Evolutionary conservation across 2,113 vertebrate species (phyloP).

Genomic region (Chaetorhynchus papuensis): DNA sequence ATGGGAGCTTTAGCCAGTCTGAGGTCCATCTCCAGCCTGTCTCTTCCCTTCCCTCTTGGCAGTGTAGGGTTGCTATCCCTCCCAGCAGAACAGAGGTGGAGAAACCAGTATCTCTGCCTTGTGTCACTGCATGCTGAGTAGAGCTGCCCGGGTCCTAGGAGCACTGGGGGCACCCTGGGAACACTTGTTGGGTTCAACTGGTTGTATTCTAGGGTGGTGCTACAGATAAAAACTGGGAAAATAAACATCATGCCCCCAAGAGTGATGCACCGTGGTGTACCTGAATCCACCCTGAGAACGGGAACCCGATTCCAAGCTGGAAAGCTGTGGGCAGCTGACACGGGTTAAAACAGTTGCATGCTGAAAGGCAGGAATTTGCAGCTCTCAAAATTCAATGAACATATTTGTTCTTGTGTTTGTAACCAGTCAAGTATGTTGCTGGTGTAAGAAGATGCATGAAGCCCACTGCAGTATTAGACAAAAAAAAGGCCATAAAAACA

Average conservation of each 20-base stretch:
- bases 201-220: background rate
- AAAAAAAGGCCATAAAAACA: background rate
- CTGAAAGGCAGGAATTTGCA: background rate
- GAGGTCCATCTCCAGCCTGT: background rate
- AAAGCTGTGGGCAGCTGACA: background rate
- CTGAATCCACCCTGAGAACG: background rate
- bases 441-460: background rate
- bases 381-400: background rate
- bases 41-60: background rate
- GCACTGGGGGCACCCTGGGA: background rate
- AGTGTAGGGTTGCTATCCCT: background rate
- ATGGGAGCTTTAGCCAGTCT: background rate
- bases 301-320: background rate
- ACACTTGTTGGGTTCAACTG: background rate
- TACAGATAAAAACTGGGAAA: background rate
- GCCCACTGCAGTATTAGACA: background rate
- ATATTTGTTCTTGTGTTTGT: background rate
- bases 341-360: fast-evolving
- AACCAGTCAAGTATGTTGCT: background rate
- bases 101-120: background rate
- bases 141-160: background rate
- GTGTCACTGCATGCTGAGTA: background rate
- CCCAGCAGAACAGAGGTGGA: background rate
- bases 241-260: background rate
- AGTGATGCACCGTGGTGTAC: background rate